Evolutionary conservation across 1,140 invertebrate species (phyloP), one percentile per base, ranked within the genome.

Genomic region (Drosophila seguyi): DNA sequence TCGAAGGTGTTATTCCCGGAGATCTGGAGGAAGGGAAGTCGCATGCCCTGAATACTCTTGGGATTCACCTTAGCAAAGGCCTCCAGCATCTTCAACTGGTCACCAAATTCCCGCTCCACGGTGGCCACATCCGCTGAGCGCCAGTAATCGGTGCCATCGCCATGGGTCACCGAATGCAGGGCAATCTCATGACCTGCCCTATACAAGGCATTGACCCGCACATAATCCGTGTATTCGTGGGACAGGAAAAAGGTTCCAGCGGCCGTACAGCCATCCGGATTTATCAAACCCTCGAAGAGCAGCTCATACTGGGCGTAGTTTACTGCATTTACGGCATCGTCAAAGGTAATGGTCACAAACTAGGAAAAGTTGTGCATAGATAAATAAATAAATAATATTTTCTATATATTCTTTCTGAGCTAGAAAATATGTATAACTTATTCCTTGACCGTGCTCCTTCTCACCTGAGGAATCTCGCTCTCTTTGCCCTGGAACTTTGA

Each of bases 141-240:
- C 95, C 95, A 95, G 66, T 94, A 95, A 14, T 92, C 86, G 2
- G 91, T 92, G 10, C 91, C 83, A 18, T 73, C 73, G 11, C 90
- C 90, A 71, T 96, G 95, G 22, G 93, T 93, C 39, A 95, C 94
- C 4, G 95, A 95, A 73, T 94, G 96, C 2, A 95, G 93, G 3
- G 95, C 95, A n/a, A 97, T 96, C 92, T 97, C 96, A 60, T 95
- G 94, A 0, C 96, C 95, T 6, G 93, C 83, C 39, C 93, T 93
- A 77, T 95, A 95, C 3, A 96, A 90, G 55, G 96, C 93, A 62
- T 95, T 94, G 14, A 96, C 91, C 75, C 94, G 74, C 10, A 92
- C 92, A 75, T 96, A 96, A 91, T 96, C 94, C 1, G 95, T 96
- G 80, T 95, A 96, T 67, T 96, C 95, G 75, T 96, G 95, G 11